Base-by-base conservation (phyloP, 2,113 vertebrate species). In the Pseudolaguvia tuberculata region DNA sequence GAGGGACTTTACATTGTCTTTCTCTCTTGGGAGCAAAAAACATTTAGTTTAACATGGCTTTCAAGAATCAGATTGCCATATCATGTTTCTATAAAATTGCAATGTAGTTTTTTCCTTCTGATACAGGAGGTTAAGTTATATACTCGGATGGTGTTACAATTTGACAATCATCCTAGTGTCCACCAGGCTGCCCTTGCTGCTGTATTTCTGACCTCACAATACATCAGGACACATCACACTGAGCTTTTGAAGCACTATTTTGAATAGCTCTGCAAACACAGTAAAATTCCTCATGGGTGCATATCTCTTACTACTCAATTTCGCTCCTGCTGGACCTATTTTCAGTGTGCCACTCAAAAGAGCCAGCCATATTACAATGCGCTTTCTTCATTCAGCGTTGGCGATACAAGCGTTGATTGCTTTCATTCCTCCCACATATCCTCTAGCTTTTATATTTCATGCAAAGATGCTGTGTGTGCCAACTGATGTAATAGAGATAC, bases 1-100 rank as follows among this genome's bases (percentile, higher is more conserved):
- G 78, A 85, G 84, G 89, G 84, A 84, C 85, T 86, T 84, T 83
- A 59, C 74, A 85, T 83, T 79, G 50, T 75, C 83, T 83, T 59
- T 68, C 80, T 84, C 53, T 50, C 72, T 61, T 0, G 6, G 70
- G 83, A 62, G 62, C 23, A 27, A 68, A 67, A 51, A 70, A 68
- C 69, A 68, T 20, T 52, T 42, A 29, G 59, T 65, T 3, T 66
- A 66, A 62, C 20, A 52, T 84, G 75, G 31, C 74, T 82, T 83
- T 84, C 68, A 67, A 80, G 86, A 84, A 89, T 87, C 45, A 66
- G 66, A 75, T 18, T 57, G 21, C 12, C 25, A 80, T 84, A 85
- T 85, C 80, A 77, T 80, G 86, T 57, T 74, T 73, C 39, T 57
- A 23, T 50, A 48, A 47, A 35, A 55, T 35, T 25, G 23, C 21